phyloP scores from a whole-genome alignment of 92 coral and sea anemone genomes.

The Siderastrea siderea region DNA sequence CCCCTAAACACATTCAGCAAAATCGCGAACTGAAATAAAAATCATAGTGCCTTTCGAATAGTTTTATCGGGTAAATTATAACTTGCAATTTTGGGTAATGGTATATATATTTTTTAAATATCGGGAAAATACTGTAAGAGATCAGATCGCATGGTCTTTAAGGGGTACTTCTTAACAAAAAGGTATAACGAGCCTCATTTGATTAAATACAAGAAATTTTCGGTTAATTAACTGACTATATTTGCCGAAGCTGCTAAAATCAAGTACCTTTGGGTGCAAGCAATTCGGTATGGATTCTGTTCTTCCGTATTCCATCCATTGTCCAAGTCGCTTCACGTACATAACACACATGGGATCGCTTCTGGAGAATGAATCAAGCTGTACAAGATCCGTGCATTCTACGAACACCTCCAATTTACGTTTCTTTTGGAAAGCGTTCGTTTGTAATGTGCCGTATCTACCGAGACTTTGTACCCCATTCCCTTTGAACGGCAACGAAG shows the following conservation, averaged over 20 bases:
- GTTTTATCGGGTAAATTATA: not conserved
- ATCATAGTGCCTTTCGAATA: too few relatives aligned
- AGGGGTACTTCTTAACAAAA: not conserved
- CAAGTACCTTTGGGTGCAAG: conserved; percentile 85
- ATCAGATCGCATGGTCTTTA: too few relatives aligned
- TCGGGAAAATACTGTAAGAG: too few relatives aligned
- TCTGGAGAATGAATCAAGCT: conserved; percentile 88
- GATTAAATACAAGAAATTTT: not conserved
- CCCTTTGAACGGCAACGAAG: not conserved
- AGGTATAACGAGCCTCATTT: not conserved
- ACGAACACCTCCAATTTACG: conserved; percentile 82
- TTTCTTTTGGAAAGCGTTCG: conserved; percentile 80
- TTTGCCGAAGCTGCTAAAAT: not conserved
- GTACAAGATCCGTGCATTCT: conserved; percentile 85
- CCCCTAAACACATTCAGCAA: too few relatives aligned
- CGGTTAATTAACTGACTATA: not conserved
- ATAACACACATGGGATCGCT: conserved; percentile 95
- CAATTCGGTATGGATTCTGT: conserved; percentile 94
- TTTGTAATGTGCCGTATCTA: conserved; percentile 3
- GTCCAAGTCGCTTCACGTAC: conserved; percentile 85
- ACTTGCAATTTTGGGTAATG: not conserved
- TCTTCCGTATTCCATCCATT: conserved; percentile 96
- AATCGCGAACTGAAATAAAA: too few relatives aligned
- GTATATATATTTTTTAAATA: not conserved
- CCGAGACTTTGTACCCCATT: not conserved